phyloP scores from a whole-genome alignment of 2,797 vertebrate genomes.

The Potorous gilbertii region DNA sequence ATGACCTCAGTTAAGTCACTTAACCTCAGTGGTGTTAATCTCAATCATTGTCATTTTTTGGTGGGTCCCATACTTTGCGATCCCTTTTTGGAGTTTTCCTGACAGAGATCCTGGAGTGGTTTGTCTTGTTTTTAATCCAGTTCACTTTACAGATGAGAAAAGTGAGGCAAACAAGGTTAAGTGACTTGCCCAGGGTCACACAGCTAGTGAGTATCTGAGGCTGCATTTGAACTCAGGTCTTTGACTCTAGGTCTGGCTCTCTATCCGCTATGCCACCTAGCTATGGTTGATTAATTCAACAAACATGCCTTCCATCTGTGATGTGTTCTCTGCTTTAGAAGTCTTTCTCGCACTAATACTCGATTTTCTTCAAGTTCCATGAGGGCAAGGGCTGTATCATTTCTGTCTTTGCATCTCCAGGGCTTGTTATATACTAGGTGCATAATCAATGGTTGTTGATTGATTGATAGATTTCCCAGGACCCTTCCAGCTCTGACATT shows the following conservation, averaged over 20 bases:
- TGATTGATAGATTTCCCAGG: neutral
- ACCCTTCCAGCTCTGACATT: neutral
- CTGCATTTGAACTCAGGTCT: neutral
- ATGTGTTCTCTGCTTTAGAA: neutral
- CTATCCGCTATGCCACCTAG: neutral
- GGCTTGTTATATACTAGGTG: neutral
- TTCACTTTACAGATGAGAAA: constrained; percentile 28
- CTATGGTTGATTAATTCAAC: neutral
- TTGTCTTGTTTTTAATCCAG: neutral
- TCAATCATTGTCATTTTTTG: neutral
- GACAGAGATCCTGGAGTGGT: neutral
- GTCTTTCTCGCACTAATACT: neutral
- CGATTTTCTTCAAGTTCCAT: neutral
- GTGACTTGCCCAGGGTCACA: neutral
- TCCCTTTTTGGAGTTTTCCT: neutral
- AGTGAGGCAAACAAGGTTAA: constrained; percentile 7
- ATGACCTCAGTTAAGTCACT: neutral
- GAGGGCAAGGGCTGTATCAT: neutral
- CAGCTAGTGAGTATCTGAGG: neutral
- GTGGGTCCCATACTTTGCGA: neutral
- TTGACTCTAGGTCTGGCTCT: neutral
- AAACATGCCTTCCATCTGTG: neutral
- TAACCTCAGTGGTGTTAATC: neutral
- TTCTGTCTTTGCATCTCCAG: neutral
- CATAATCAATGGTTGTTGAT: neutral